Conservation (phyloP, 2,797 vertebrate species). For the Neosilurus hyrtlii region DNA sequence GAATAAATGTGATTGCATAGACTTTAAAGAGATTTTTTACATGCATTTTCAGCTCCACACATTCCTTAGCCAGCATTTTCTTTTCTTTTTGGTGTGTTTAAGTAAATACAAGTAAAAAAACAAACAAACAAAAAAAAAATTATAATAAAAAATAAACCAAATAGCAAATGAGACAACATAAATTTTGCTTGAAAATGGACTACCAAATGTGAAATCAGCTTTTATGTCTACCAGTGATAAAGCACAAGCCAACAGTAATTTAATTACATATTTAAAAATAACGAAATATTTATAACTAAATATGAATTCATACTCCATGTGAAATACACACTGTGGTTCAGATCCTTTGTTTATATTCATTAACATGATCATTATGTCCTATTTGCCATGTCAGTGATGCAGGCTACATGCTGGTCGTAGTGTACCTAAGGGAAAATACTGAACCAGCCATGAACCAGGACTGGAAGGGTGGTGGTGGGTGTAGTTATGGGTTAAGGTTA, state of each 20-base stretch:
- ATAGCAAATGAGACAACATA: too few relatives aligned
- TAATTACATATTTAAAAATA: background rate
- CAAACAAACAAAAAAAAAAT: too few relatives aligned
- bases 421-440: conserved; percentile 34
- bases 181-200: background rate
- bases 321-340: background rate
- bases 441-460: conserved; percentile 31
- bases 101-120: too few relatives aligned
- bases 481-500: conserved; percentile 30
- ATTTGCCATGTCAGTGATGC: conserved; percentile 14
- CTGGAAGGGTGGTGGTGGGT: background rate
- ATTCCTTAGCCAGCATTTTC: background rate
- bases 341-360: background rate
- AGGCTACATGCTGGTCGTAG: conserved; percentile 22
- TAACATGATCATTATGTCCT: background rate
- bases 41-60: background rate
- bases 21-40: background rate
- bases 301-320: background rate
- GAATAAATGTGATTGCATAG: background rate
- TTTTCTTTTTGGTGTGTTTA: background rate
- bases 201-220: background rate
- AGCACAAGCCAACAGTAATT: background rate
- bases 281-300: background rate
- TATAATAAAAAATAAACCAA: too few relatives aligned
- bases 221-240: background rate